Base-by-base conservation (phyloP, 2,113 vertebrate genomes). In the Corythaixoides concolor region DNA sequence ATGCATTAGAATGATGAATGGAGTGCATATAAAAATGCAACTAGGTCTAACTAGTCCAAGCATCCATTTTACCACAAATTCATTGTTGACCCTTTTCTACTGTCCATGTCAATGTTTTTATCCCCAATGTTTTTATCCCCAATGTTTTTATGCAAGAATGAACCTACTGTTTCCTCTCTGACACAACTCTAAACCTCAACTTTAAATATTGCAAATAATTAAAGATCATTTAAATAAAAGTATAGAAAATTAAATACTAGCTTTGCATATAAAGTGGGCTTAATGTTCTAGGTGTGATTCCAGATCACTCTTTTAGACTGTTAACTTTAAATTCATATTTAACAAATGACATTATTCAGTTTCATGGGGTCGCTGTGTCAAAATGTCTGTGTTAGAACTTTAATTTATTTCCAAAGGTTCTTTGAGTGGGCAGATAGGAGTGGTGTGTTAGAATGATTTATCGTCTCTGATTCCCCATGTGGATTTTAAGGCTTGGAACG, bases 321-420 rank as follows among this genome's bases (percentile, higher is more conserved):
- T 95, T 96, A 93, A 89, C 93, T 97, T 97, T 97, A 85, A 96
- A 98, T 97, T 93, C 95, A 92, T 96, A 97, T 97, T 98, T 97
- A 97, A 97, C 96, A 97, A 97, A 98, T 95, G 94, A 96, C 97
- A 97, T 98, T 97, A 97, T 97, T 97, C 97, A 98, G 97, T 97
- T 98, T 98, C 97, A 97, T 97, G 97, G 96, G 97, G 97, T 98
- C 96, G 97, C 56, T 95, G 94, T 97, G 96, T 98, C 97, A 97
- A 97, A 98, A 97, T 97, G 97, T 98, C 98, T 98, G 97, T 97
- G 90, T 98, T 97, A 97, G 95, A 97, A 97, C 94, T 97, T 98
- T 95, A 97, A 98, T 98, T 98, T 98, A 97, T 97, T 97, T 98
- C 63, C 88, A 91, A 68, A 95, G 96, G 85, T 93, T 93, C 96